Evolutionary conservation across 2,888 invertebrate species (phyloP).

Genomic region (Crocallis elinguaria): DNA sequence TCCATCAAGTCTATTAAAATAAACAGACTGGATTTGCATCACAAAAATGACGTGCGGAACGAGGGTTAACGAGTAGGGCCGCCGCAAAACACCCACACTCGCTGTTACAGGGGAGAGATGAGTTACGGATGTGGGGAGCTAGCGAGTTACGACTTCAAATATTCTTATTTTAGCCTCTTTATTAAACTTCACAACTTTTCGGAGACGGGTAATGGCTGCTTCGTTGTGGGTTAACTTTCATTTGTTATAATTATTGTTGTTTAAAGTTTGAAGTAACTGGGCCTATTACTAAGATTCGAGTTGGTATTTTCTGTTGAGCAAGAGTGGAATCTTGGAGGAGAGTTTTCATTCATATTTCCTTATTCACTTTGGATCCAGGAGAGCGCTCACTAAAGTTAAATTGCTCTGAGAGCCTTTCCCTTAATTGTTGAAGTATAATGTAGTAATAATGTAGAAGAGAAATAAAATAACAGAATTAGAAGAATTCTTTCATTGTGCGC

Average conservation of each 20-base stretch:
- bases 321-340: too few species aligned
- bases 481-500: too few species aligned
- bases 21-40: constrained; percentile 34
- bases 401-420: too few species aligned
- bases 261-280: too few species aligned
- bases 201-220: constrained; percentile 1
- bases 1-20: constrained; percentile 21
- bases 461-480: too few species aligned
- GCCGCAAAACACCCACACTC: constrained; percentile 27
- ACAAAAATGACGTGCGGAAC: constrained; percentile 31
- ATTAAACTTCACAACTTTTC: constrained; percentile 30
- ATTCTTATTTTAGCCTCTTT: constrained; percentile 34
- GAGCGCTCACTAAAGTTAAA: too few species aligned
- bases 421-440: too few species aligned
- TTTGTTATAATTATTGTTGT: not conserved
- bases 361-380: too few species aligned
- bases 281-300: too few species aligned
- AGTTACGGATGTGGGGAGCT: constrained; percentile 30
- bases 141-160: constrained; percentile 28
- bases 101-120: constrained; percentile 23
- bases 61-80: constrained; percentile 33
- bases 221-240: not conserved
- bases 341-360: too few species aligned
- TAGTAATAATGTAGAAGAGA: too few species aligned
- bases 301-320: too few species aligned